Evolutionary conservation across 2,888 invertebrate species (phyloP).

Genomic region (Drosophila aldrichi): DNA sequence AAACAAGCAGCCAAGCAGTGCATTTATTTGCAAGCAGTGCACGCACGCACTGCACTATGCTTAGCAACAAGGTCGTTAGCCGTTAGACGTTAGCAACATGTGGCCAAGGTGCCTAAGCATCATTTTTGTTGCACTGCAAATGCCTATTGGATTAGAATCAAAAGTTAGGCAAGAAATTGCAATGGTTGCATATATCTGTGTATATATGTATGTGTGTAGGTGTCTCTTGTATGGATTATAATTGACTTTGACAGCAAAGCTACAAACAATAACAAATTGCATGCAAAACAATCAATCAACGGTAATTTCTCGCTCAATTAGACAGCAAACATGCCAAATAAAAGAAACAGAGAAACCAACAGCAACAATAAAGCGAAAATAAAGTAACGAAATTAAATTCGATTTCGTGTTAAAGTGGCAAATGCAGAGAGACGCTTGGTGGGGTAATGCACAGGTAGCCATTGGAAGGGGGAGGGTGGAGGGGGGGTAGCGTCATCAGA

Average conservation of each 20-base stretch:
- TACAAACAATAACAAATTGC: conserved; percentile 62
- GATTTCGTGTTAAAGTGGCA: conserved; percentile 79
- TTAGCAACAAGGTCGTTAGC: not conserved
- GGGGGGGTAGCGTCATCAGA: conserved; percentile 30
- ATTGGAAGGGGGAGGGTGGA: not conserved
- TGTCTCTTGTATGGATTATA: conserved; percentile 9
- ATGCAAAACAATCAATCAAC: conserved; percentile 84
- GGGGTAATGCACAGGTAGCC: not conserved
- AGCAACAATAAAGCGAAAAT: conserved; percentile 21
- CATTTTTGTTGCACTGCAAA: conserved; percentile 9
- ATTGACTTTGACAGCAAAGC: conserved; percentile 33
- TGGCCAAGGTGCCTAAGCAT: conserved; percentile 11
- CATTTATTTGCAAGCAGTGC: conserved; percentile 19
- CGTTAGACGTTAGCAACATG: conserved; percentile 18
- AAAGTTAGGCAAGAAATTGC: not conserved
- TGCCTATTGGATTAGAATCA: not conserved
- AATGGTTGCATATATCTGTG: too few relatives aligned
- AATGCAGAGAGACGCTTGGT: conserved; percentile 28
- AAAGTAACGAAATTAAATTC: conserved; percentile 72
- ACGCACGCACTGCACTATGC: conserved; percentile 28
- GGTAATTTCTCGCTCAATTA: conserved; percentile 85
- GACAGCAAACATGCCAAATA: conserved; percentile 79
- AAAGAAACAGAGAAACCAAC: conserved; percentile 45
- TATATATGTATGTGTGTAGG: not conserved
- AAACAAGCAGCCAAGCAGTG: conserved; percentile 59